Evolutionary conservation across 2,797 vertebrate species (phyloP), one percentile per base, ranked within the genome.

Genomic region (Pangasius larnaudii): DNA sequence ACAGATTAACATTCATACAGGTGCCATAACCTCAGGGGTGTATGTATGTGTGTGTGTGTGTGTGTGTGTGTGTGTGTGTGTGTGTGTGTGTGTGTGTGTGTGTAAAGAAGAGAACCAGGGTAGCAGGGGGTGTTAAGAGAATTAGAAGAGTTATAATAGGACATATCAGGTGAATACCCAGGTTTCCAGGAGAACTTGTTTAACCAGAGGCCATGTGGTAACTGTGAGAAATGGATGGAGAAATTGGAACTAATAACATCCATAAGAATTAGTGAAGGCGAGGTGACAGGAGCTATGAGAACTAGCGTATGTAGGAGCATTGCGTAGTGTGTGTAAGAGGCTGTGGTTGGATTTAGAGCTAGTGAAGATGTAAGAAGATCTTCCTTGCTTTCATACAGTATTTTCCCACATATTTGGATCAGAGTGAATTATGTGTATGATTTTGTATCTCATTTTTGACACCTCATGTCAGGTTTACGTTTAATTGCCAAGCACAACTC

Each of bases 1-100:
- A 27, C 78, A 24, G 8, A 85, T 59, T 72, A 84, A 14, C 81
- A 84, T 42, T 85, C 22, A 77, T 6, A 39, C 74, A 80, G 74
- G 63, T 85, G 87, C 27, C 16, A 13, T 46, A 42, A 75, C 71
- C 39, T 49, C 46, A 13, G 61, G 81, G 80, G 53, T 49, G 42
- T 49, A 2, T 24, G 19, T 72, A 19, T 72, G 71, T 46, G 39
- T 46, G 39, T 46, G 71, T 46, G 71, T 74, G 71, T 74, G 71
- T 46, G 22, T 27, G 5, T 56, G 67, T 69, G 33, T 22, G 1
- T 39, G 36, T 39, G 36, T 39, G 36, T 39, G 4, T 39, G 71
- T 74, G 71, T 74, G 71, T 46, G 22, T 27, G 5, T 56, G 67
- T 69, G 33, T 22, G 1, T 39, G 36, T 39, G 36, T 39, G 36